A percentile compares a stretch with the other conserved stretches of the same genome.
These are phyloP conservation scores for Cololabis saira DNA, from an alignment of 2,113 vertebrate species.

Conservation along the genomic window DNA sequence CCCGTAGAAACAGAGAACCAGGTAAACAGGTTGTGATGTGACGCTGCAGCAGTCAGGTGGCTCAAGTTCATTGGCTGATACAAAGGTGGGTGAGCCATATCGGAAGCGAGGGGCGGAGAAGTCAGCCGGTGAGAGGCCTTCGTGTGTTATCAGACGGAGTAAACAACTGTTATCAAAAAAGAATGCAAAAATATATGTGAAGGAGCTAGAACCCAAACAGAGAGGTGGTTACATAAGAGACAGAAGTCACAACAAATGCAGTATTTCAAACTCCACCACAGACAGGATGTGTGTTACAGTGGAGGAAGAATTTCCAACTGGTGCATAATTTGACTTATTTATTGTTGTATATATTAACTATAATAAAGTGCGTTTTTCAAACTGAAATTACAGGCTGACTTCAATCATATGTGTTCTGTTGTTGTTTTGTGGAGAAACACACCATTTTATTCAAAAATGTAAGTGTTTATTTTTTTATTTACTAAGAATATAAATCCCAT, in stretches of 20 bases:
- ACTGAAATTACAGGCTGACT: not conserved
- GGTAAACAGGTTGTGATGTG: conserved; percentile 1
- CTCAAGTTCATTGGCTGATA: conserved; percentile 60
- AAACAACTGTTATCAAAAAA: not conserved
- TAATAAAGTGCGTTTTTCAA: not conserved
- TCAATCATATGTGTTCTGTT: not conserved
- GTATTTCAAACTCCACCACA: conserved; percentile 21
- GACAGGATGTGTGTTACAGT: conserved; percentile 23
- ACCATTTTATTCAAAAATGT: not conserved
- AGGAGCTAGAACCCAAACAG: conserved; percentile 38
- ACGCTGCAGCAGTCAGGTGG: not conserved
- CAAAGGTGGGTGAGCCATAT: conserved; percentile 46
- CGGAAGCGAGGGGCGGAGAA: not conserved
- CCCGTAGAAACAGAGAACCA: conserved; percentile 3
- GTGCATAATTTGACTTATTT: too few species aligned
- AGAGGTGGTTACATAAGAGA: not conserved
- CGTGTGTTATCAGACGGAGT: conserved; percentile 30
- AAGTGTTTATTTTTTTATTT: too few species aligned
- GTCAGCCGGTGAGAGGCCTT: conserved; percentile 29
- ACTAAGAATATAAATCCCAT: not conserved
- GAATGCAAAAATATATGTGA: not conserved
- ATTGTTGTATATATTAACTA: not conserved
- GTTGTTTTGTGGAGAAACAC: not conserved
- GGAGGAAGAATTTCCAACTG: not conserved
- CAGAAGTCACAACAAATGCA: conserved; percentile 16